phyloP scores from a whole-genome alignment of 23 tunicate species.

The Phallusia fumigata region DNA sequence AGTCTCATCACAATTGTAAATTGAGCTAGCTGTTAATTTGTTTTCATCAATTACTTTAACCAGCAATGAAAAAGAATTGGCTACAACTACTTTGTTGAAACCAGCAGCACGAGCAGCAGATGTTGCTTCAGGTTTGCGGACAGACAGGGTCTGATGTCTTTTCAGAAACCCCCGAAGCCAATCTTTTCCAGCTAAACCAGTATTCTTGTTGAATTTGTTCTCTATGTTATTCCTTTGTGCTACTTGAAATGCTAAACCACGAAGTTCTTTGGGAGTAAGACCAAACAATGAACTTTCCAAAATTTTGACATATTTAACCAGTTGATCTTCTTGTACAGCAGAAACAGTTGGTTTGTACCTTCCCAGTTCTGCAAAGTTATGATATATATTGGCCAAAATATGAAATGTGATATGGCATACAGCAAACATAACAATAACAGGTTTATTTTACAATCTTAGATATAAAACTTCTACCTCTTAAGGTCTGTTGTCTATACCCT shows the following conservation, averaged over 20 bases:
- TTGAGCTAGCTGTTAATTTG: not conserved
- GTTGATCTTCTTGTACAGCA: too few species aligned
- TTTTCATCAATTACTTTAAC: not conserved
- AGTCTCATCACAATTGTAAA: constrained; percentile 10
- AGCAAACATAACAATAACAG: too few species aligned
- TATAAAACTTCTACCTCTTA: too few species aligned
- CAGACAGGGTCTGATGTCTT: not conserved
- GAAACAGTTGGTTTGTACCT: too few species aligned
- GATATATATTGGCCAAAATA: too few species aligned
- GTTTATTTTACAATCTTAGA: too few species aligned
- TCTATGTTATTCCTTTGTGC: constrained; percentile 3
- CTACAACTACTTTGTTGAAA: not conserved
- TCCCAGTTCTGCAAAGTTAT: too few species aligned
- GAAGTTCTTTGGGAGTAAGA: not conserved
- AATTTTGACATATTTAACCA: too few species aligned
- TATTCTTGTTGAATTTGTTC: not conserved
- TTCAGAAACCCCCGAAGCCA: not conserved
- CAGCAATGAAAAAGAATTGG: not conserved
- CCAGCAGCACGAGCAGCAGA: constrained; percentile 11
- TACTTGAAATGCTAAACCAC: not conserved
- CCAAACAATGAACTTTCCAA: too few species aligned
- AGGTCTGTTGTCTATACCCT: too few species aligned
- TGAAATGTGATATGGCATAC: too few species aligned
- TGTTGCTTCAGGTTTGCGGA: constrained; percentile 13
- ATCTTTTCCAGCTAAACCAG: not conserved